Conservation (phyloP, 2,888 invertebrate species). For the Ochropacha duplaris region DNA sequence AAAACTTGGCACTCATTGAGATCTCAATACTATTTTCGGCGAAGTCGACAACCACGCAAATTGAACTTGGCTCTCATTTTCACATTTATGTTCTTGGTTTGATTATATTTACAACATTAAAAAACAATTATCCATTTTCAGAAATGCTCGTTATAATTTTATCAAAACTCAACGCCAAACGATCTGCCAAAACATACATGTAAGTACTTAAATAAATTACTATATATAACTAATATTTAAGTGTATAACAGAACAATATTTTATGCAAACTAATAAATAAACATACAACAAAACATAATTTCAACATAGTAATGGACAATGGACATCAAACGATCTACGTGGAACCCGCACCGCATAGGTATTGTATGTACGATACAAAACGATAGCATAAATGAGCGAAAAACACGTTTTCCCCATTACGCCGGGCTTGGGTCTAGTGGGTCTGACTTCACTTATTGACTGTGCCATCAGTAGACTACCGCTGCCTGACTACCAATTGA, state of each 20-base stretch:
- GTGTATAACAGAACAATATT: neutral
- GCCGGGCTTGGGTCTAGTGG: neutral
- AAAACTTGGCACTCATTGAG: too few relatives aligned
- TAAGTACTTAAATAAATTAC: too few relatives aligned
- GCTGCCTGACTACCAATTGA: neutral
- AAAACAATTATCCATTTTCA: too few relatives aligned
- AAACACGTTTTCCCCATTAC: constrained; percentile 25
- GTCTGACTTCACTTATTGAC: neutral
- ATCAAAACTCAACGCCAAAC: too few relatives aligned
- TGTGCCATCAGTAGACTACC: neutral
- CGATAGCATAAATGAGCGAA: constrained; percentile 13
- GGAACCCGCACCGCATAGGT: neutral
- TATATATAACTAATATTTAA: too few relatives aligned
- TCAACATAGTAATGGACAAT: neutral
- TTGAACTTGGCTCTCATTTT: too few relatives aligned
- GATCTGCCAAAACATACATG: neutral
- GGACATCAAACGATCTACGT: neutral
- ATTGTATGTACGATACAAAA: neutral
- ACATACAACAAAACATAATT: neutral
- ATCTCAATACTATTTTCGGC: too few relatives aligned
- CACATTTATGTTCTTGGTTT: too few relatives aligned
- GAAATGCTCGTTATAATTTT: too few relatives aligned
- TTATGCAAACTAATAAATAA: neutral
- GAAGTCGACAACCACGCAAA: too few relatives aligned
- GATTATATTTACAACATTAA: too few relatives aligned